phyloP scores from a whole-genome alignment of 2,888 invertebrate species.

The Cosmia pyralina region DNA sequence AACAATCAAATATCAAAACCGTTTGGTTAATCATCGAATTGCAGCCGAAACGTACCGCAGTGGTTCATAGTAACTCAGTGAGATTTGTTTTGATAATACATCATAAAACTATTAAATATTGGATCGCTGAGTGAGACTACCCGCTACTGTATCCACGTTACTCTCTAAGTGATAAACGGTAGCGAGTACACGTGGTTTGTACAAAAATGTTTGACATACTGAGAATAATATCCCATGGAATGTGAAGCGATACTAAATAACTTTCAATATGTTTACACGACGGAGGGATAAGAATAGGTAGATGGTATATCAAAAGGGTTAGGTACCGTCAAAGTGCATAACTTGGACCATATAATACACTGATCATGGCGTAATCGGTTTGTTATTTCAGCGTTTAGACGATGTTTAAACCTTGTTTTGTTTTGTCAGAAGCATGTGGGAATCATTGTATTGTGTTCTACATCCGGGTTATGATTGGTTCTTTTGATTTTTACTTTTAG shows the following conservation, averaged over 20 bases:
- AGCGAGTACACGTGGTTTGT: constrained; percentile 68
- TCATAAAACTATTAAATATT: constrained; percentile 91
- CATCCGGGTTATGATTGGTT: constrained; percentile 87
- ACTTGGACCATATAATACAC: constrained; percentile 75
- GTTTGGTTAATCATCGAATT: constrained; percentile 71
- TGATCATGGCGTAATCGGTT: constrained; percentile 87
- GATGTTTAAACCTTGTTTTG: constrained; percentile 87
- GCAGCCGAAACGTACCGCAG: constrained; percentile 86
- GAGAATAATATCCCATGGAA: constrained; percentile 32
- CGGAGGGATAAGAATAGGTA: constrained; percentile 45
- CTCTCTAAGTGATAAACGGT: constrained; percentile 74
- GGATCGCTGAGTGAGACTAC: constrained; percentile 90
- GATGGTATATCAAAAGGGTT: constrained; percentile 33
- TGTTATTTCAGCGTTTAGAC: constrained; percentile 89
- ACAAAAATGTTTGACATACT: constrained; percentile 52
- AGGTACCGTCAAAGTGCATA: constrained; percentile 55
- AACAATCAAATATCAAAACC: constrained; percentile 80
- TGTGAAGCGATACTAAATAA: constrained; percentile 36
- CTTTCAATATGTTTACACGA: constrained; percentile 54
- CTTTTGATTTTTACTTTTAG: constrained; percentile 79
- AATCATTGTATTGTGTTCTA: constrained; percentile 89
- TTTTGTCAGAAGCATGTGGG: constrained; percentile 89
- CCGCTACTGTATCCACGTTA: constrained; percentile 84
- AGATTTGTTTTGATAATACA: constrained; percentile 91
- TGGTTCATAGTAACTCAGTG: constrained; percentile 86